Conservation (phyloP, 2,113 vertebrate genomes). For the Benitochromis conjunctus region DNA sequence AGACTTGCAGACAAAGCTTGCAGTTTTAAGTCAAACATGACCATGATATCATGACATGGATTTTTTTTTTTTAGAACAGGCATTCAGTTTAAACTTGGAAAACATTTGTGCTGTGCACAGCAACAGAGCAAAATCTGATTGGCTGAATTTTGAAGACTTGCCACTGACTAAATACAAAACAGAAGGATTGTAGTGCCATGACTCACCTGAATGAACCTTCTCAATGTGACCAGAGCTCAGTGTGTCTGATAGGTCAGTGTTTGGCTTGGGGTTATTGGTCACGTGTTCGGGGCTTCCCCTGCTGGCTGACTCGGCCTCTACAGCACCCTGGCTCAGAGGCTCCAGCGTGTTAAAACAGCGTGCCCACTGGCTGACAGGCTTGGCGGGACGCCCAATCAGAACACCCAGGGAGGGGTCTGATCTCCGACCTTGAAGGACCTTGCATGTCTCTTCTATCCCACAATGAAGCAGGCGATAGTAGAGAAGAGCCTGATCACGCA, state of each 20-base stretch:
- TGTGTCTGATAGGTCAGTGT: conserved; percentile 16
- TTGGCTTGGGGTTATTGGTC: conserved; percentile 14
- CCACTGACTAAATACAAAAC: background rate
- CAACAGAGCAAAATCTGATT: background rate
- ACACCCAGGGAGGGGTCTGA: conserved; percentile 87
- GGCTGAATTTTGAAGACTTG: background rate
- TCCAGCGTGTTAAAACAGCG: conserved; percentile 84
- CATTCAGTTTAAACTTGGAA: background rate
- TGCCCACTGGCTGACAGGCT: conserved; percentile 83
- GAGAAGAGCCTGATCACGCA: conserved; percentile 88
- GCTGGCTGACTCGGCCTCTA: conserved; percentile 61
- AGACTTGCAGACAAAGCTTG: background rate
- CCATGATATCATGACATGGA: background rate
- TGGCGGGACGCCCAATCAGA: conserved; percentile 79
- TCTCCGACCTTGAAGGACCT: conserved; percentile 82
- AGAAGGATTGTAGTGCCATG: background rate
- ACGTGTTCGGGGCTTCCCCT: conserved; percentile 60
- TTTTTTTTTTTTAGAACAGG: background rate
- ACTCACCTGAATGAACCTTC: conserved; percentile 35
- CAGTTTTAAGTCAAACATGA: background rate
- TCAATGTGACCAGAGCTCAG: background rate
- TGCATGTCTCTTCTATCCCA: conserved; percentile 77
- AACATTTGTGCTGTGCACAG: background rate
- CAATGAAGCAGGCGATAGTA: conserved; percentile 87
- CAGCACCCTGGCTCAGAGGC: conserved; percentile 71